Base-by-base conservation (phyloP, 2,797 vertebrate genomes). In the Bufotes viridis region DNA sequence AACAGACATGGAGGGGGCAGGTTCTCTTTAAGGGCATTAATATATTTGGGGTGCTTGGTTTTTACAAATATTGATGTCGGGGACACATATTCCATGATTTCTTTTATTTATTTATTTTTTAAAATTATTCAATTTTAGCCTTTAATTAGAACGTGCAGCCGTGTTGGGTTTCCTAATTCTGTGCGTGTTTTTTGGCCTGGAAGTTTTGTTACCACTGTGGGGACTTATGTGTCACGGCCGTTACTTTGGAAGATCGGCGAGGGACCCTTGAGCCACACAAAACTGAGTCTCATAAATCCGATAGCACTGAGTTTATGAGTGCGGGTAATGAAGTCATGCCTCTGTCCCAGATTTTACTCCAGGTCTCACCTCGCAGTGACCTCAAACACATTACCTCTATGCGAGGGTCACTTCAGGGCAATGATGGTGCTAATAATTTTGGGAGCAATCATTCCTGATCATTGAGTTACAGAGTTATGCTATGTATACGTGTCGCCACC, bases 261-360 rank as follows among this genome's bases (percentile, higher is more conserved):
- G 24, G n/a, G 78, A 34, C 78, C 78, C n/a, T 29, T 58, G 55
- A 58, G 55, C 22, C 20, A 22, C 18, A 75, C 72, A 75, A 75
- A 75, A 51, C 51, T 75, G 72, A 75, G 72, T 75, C 42, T 42
- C 72, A 75, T 75, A 75, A 75, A 75, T 75, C 72, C 42, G 18
- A 13, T 20, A 7, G 42, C 20, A 34, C 81, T 17, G n/a, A 69
- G 49, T 83, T 83, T 83, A 82, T 55, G 51, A 57, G 49, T 29
- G 24, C 49, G 20, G 51, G 51, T 69, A 83, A 70, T 83, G 17
- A 70, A 70, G n/a, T 69, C 7, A 0, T 20, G 58, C 12, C 3
- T 61, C 20, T 63, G 79, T 83, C 81, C 63, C 17, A 1, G 26
- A 83, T 72, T 83, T 69, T 51, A 60, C 8, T 82, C n/a, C 22